These are phyloP conservation scores for Aphyosemion australe DNA, from an alignment of 2,113 vertebrate species.

Conservation along the genomic window DNA sequence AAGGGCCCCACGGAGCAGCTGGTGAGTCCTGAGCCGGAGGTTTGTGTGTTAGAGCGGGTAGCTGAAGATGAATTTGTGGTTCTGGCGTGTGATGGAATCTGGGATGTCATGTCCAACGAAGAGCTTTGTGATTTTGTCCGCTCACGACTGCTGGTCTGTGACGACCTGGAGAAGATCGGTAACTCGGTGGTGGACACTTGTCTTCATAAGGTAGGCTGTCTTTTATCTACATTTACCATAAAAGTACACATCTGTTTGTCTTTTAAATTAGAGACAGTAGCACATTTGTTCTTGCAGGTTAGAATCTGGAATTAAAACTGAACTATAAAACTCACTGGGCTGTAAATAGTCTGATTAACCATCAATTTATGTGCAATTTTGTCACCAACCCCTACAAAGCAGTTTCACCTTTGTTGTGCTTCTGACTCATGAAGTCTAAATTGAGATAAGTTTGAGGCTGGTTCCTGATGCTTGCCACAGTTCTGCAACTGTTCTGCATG, in stretches of 20 bases:
- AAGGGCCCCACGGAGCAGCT: slow-evolving; percentile 99
- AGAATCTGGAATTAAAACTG: no score
- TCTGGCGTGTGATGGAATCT: slow-evolving; percentile 98
- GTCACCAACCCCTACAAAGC: no score
- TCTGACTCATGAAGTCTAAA: no score
- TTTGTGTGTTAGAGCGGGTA: slow-evolving; percentile 92
- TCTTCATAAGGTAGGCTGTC: slow-evolving; percentile 92
- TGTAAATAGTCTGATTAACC: no score
- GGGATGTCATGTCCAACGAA: slow-evolving; percentile 99
- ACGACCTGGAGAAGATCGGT: slow-evolving; percentile 98
- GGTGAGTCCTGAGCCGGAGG: slow-evolving; percentile 98
- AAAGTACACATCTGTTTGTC: neutral
- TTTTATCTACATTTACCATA: neutral
- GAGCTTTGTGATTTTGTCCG: slow-evolving; percentile 97
- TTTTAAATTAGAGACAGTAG: neutral
- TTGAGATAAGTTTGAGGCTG: no score
- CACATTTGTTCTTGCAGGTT: neutral
- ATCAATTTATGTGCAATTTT: no score
- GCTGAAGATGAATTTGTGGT: slow-evolving; percentile 96
- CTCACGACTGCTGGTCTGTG: slow-evolving; percentile 93
- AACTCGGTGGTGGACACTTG: slow-evolving; percentile 99
- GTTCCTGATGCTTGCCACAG: no score
- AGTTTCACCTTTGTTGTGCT: no score
- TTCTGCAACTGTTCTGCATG: no score
- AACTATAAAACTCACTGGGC: no score